These are phyloP conservation scores for Phortica magna DNA, from an alignment of 2,888 invertebrate genomes.

Conservation along the genomic window DNA sequence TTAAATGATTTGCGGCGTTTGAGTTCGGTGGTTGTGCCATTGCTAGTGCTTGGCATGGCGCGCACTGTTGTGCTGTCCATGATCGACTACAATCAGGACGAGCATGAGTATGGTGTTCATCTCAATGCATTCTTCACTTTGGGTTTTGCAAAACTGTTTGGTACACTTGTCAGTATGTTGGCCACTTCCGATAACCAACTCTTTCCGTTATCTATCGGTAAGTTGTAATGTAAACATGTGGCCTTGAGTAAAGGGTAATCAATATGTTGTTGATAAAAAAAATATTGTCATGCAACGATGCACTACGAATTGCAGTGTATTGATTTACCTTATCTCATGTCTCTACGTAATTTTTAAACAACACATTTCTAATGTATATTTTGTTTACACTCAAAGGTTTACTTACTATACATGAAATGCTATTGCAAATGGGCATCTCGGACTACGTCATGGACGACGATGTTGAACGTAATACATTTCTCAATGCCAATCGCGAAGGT, in stretches of 20 bases:
- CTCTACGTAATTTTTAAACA: background rate
- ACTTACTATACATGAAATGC: constrained; percentile 83
- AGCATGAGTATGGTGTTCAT: constrained; percentile 96
- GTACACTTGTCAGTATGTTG: constrained; percentile 78
- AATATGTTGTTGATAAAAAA: background rate
- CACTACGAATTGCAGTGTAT: background rate
- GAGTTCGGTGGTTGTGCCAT: constrained; percentile 73
- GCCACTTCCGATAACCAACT: constrained; percentile 63
- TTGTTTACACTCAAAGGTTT: constrained; percentile 75
- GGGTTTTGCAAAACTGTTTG: constrained; percentile 87
- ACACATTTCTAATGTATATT: background rate
- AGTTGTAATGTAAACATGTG: constrained; percentile 37
- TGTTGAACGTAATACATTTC: constrained; percentile 80
- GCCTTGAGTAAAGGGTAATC: background rate
- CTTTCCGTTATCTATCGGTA: constrained; percentile 77
- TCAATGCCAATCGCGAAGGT: constrained; percentile 94
- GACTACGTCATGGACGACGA: constrained; percentile 84
- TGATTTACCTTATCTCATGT: background rate
- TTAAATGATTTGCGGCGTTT: constrained; percentile 58
- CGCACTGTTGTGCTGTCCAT: constrained; percentile 82
- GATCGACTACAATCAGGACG: constrained; percentile 90
- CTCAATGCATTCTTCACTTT: constrained; percentile 99
- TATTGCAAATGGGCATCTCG: constrained; percentile 82
- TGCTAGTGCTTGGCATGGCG: constrained; percentile 82
- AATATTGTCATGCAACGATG: too few species aligned